Evolutionary conservation across 2,113 vertebrate genomes (phyloP), one percentile per base, ranked within the genome.

Genomic region (Felis chaus): DNA sequence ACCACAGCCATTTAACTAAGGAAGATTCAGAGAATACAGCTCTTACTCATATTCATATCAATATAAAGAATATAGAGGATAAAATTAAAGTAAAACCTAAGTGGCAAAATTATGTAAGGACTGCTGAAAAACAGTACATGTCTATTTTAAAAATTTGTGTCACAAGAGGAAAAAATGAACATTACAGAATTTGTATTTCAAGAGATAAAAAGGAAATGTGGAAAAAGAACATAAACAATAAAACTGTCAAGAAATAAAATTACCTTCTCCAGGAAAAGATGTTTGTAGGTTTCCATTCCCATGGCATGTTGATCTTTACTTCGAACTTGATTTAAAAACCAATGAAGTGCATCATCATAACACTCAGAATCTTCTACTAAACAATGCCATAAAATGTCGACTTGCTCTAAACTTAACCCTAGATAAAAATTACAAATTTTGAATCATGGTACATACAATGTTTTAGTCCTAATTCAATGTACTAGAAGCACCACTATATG

Each of bases 211-310:
- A 90, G 15, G 7, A 57, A 66, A 80, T 41, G 81, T 0, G 36
- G 6, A 45, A 69, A 71, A 91, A 73, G 4, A 91, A 78, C 13
- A 74, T 33, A 53, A 89, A 89, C 2, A 83, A 61, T 71, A n/a
- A 89, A 92, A 74, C 33, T 61, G 19, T 57, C 19, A 85, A 65
- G 65, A 96, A 96, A 95, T 53, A 57, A 78, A 82, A 82, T 97
- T 98, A 99, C 99, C 99, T 99, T 99, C 98, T 99, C 99, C 97
- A 99, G 98, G 98, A 99, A 99, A 83, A 99, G 99, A 98, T 99
- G 99, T 68, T 99, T 99, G 97, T 99, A 99, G 4, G 99, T 99
- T 99, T 99, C 99, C 99, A 99, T 99, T 91, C 99, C 99, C 99
- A 99, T 99, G 3, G 99, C 99, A 45, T 99, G 99, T 97, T 99